A percentile compares a stretch with the other conserved stretches of the same genome.
These are phyloP conservation scores for Takifugu ocellatus DNA, from an alignment of 2,797 vertebrate species.

Conservation along the genomic window DNA sequence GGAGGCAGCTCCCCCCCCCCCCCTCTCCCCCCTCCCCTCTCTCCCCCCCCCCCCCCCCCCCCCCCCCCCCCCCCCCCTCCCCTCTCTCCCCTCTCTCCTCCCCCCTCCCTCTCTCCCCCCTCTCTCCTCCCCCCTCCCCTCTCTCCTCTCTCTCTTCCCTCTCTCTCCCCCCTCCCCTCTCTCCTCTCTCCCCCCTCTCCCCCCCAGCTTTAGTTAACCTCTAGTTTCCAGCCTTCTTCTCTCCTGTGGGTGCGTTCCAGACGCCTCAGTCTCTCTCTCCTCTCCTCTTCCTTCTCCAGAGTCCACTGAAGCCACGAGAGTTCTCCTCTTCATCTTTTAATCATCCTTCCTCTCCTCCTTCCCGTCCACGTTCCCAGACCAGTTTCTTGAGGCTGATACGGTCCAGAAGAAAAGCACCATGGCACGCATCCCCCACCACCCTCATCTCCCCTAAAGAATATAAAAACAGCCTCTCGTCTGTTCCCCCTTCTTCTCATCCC, in stretches of 20 bases:
- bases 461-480: slow-evolving; percentile 36
- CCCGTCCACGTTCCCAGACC: slow-evolving; percentile 4
- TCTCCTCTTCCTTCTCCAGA: slow-evolving; percentile 20
- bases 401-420: slow-evolving; percentile 66
- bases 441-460: slow-evolving; percentile 44
- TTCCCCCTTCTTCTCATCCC: slow-evolving; percentile 15
- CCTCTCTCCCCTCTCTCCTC: too few species aligned
- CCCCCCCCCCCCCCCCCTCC: not conserved
- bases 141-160: too few species aligned
- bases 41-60: too few species aligned
- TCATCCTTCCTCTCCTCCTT: slow-evolving; percentile 32
- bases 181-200: slow-evolving; percentile 11
- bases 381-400: slow-evolving; percentile 37
- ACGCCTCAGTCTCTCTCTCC: slow-evolving; percentile 7
- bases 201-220: slow-evolving; percentile 19
- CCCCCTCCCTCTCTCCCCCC: slow-evolving; percentile 7
- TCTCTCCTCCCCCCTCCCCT: not conserved
- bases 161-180: too few species aligned
- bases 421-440: slow-evolving; percentile 52
- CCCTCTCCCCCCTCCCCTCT: too few species aligned
- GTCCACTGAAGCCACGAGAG: slow-evolving; percentile 47
- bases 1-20: slow-evolving; percentile 43
- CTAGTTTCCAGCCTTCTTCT: slow-evolving; percentile 13
- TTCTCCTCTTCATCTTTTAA: slow-evolving; percentile 59
- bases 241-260: slow-evolving; percentile 8